phyloP scores from a whole-genome alignment of 1,140 invertebrate species.

The Mya arenaria region DNA sequence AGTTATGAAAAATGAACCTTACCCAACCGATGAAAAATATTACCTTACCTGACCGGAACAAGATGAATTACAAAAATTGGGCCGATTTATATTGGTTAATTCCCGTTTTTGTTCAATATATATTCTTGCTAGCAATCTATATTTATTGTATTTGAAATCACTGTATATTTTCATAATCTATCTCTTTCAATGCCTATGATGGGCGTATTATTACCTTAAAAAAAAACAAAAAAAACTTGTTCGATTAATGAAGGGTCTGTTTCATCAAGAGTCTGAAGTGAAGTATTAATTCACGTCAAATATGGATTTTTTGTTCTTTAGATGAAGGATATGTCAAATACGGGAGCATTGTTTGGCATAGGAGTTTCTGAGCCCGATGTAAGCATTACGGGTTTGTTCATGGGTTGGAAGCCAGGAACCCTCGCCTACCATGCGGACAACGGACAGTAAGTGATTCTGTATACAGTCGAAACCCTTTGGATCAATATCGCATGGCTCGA shows the following conservation, averaged over 20 bases:
- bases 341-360: conserved; percentile 53
- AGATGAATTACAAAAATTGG: too few species aligned
- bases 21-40: too few species aligned
- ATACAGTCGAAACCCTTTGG: too few species aligned
- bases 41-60: too few species aligned
- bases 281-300: neutral
- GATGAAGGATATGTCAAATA: conserved; percentile 1
- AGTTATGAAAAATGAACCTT: too few species aligned
- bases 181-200: neutral
- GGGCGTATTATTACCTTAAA: neutral
- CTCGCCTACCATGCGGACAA: conserved; percentile 65
- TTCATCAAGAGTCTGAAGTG: neutral
- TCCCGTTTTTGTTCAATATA: too few species aligned
- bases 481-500: too few species aligned
- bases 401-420: conserved; percentile 57
- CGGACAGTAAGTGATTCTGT: conserved; percentile 49
- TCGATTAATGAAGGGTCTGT: neutral
- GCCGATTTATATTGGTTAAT: too few species aligned
- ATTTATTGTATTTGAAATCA: too few species aligned
- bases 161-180: neutral
- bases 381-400: conserved; percentile 49
- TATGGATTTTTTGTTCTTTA: neutral
- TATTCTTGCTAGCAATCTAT: too few species aligned
- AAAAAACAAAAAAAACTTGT: neutral
- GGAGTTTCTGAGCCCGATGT: conserved; percentile 60